Conservation (phyloP, 2,113 vertebrate species). For the Scatophagus argus region DNA sequence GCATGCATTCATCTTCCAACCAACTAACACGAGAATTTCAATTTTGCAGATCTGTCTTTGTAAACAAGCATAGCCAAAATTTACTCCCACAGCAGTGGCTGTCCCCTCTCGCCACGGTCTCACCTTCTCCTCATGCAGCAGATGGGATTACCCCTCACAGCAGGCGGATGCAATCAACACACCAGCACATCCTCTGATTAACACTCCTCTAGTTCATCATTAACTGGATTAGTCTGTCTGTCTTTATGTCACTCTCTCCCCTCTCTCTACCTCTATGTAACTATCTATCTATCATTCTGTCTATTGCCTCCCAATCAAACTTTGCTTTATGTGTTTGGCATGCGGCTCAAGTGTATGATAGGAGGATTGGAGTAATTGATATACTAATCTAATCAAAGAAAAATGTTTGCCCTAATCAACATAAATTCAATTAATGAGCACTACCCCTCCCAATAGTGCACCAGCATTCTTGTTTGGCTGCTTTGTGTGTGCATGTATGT, state of each 20-base stretch:
- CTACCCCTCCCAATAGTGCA: neutral
- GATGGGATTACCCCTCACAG: conserved; percentile 67
- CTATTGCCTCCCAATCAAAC: conserved; percentile 26
- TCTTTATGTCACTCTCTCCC: conserved; percentile 52
- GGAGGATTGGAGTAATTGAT: conserved; percentile 46
- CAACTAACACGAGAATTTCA: too few relatives aligned
- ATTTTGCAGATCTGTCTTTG: conserved; percentile 31
- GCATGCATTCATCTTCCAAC: conserved; percentile 18
- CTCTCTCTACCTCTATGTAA: conserved; percentile 8
- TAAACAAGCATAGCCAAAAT: conserved; percentile 33
- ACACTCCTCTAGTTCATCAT: conserved; percentile 74
- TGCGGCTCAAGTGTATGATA: conserved; percentile 24
- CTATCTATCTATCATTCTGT: conserved; percentile 43
- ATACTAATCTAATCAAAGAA: conserved; percentile 46
- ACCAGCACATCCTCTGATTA: conserved; percentile 70
- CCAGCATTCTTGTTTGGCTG: neutral
- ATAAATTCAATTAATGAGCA: conserved; percentile 39
- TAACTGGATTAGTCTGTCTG: conserved; percentile 75
- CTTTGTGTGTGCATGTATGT: neutral
- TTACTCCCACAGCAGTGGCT: conserved; percentile 5
- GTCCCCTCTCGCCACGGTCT: conserved; percentile 18
- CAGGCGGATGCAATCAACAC: conserved; percentile 73
- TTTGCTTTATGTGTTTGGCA: conserved; percentile 43
- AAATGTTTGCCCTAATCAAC: conserved; percentile 44
- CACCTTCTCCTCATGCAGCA: conserved; percentile 46